Evolutionary conservation across 2,888 invertebrate species (phyloP).

Genomic region (Teleogryllus oceanicus): DNA sequence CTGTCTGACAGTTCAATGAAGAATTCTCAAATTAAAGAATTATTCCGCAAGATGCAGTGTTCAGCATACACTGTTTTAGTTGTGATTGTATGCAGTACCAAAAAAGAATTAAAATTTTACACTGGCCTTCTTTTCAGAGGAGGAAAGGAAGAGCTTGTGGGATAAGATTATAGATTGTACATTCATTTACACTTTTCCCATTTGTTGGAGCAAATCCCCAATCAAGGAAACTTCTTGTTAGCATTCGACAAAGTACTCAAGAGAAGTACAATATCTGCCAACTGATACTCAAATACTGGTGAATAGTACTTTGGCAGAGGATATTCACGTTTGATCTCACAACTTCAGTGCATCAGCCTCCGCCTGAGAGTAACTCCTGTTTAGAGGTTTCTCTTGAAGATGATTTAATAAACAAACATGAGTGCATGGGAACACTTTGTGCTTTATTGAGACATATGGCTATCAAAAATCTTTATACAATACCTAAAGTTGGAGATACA

Average conservation of each 20-base stretch:
- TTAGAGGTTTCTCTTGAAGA: slow-evolving; percentile 54
- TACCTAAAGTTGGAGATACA: slow-evolving; percentile 21
- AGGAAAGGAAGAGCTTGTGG: slow-evolving; percentile 52
- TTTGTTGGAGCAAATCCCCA: slow-evolving; percentile 54
- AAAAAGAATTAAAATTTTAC: slow-evolving; percentile 52
- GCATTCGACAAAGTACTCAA: slow-evolving; percentile 46
- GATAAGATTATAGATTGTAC: slow-evolving; percentile 56
- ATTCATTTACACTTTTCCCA: slow-evolving; percentile 51
- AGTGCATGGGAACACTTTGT: slow-evolving; percentile 64
- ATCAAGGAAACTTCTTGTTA: slow-evolving; percentile 50
- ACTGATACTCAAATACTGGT: slow-evolving; percentile 57
- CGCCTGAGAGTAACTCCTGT: not conserved
- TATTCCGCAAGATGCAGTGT: slow-evolving; percentile 58
- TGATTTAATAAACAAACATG: slow-evolving; percentile 64
- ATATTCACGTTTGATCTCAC: slow-evolving; percentile 60
- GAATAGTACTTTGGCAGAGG: slow-evolving; percentile 61
- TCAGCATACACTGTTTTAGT: slow-evolving; percentile 61
- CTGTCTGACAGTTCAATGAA: not conserved
- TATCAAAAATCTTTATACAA: slow-evolving; percentile 39
- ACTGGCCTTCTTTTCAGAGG: slow-evolving; percentile 55
- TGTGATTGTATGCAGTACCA: slow-evolving; percentile 57
- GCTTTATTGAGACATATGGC: slow-evolving; percentile 58
- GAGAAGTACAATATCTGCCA: slow-evolving; percentile 45
- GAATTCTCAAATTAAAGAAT: slow-evolving; percentile 35
- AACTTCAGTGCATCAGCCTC: slow-evolving; percentile 42